These are phyloP conservation scores for Tokudaia tokunoshimensis DNA, from an alignment of 2,797 vertebrate genomes.

Conservation along the genomic window DNA sequence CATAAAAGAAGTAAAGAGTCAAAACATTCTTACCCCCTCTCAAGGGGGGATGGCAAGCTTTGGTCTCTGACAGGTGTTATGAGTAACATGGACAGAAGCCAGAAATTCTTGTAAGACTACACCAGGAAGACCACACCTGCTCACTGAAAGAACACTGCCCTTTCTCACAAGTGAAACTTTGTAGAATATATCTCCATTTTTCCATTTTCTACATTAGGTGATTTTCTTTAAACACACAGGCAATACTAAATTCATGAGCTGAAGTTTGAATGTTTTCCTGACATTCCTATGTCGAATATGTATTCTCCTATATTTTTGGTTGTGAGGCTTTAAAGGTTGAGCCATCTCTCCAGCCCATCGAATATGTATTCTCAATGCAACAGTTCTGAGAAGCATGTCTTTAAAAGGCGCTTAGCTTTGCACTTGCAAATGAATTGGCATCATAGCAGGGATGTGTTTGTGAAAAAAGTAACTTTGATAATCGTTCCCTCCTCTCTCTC, in stretches of 20 bases:
- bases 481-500: too few species aligned
- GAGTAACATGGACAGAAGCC: slow-evolving; percentile 69
- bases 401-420: background rate
- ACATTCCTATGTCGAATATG: background rate
- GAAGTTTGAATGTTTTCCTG: background rate
- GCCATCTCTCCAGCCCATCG: too few species aligned
- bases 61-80: slow-evolving; percentile 80
- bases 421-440: background rate
- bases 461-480: background rate
- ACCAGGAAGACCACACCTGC: slow-evolving; percentile 43
- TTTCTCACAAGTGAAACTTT: background rate
- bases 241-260: background rate
- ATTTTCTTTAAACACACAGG: slow-evolving; percentile 15
- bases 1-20: slow-evolving; percentile 76
- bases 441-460: background rate
- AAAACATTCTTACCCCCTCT: slow-evolving; percentile 62
- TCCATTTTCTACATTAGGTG: background rate
- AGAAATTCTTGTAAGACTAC: slow-evolving; percentile 56
- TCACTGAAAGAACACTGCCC: slow-evolving; percentile 25
- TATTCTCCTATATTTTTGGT: background rate
- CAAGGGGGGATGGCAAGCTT: slow-evolving; percentile 53
- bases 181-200: background rate
- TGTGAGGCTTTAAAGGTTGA: too few species aligned
- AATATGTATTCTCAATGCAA: too few species aligned
- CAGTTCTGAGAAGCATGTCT: background rate